Evolutionary conservation across 2,888 invertebrate genomes (phyloP), one percentile per base, ranked within the genome.

Genomic region (Trisateles emortualis): DNA sequence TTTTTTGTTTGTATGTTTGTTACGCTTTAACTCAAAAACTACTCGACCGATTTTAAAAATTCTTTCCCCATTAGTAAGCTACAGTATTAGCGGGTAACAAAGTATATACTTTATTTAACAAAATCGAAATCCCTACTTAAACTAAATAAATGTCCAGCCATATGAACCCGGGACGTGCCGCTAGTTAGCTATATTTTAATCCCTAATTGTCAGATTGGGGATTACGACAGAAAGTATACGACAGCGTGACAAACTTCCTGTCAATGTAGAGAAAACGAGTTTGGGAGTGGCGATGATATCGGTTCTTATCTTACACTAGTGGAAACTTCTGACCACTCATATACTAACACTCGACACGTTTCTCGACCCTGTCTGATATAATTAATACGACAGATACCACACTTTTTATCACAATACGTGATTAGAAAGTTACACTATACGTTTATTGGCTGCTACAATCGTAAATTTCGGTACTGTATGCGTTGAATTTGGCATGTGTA

Each of bases 291-390:
- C 68, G 56, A 66, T 64, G 54, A 51, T 78, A 81, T 81, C 72
- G 57, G 46, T 57, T 48, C 68, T 75, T 82, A 87, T 90, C 88
- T 76, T 76, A 56, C 56, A 78, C 79, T 82, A 51, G 68, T 86
- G 89, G 88, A 89, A 88, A 87, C 81, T 86, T 88, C 74, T 85
- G 84, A 77, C 78, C 81, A 78, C 76, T 80, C 53, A 52, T 74
- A 68, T 62, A 64, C n/a, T n/a, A n/a, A n/a, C 52, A 68, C 53
- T 64, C 55, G 50, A 50, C 62, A 58, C 52, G 62, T 64, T 71
- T 64, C 64, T 64, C 63, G 64, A 66, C 65, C 65, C 62, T 64
- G 53, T 59, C 65, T 68, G 72, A 73, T 62, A 72, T 62, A 67
- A 75, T 72, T 66, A 72, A 64, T 63, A 72, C 59, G 61, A 66